These are phyloP conservation scores for Dicerorhinus sumatrensis DNA, from an alignment of 2,113 vertebrate genomes.

Conservation along the genomic window DNA sequence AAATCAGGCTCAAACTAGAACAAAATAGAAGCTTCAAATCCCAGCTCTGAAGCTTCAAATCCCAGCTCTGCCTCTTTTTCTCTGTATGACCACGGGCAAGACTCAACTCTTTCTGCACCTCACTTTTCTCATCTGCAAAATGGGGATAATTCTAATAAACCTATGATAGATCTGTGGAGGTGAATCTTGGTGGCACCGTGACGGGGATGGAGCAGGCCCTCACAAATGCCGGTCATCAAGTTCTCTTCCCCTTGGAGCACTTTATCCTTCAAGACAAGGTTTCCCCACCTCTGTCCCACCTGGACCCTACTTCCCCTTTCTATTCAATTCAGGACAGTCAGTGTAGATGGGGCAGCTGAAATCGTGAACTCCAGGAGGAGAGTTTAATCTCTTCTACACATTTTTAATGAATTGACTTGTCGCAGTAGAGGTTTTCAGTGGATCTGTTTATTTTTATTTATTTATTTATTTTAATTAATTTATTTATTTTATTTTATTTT, in stretches of 20 bases:
- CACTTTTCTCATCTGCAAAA: neutral
- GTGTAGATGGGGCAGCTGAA: neutral
- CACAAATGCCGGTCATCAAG: neutral
- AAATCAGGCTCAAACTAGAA: neutral
- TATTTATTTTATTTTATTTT: too few species aligned
- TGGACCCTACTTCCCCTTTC: too few species aligned
- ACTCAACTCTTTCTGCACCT: neutral
- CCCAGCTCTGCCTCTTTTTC: neutral
- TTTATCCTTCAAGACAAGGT: accelerated
- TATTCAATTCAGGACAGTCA: neutral
- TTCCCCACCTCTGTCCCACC: neutral
- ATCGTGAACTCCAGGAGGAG: neutral
- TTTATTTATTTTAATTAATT: too few species aligned
- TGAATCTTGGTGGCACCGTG: neutral
- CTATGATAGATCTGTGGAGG: accelerated
- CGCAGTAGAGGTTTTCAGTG: neutral
- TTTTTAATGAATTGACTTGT: neutral
- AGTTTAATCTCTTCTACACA: neutral
- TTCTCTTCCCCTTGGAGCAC: too few species aligned
- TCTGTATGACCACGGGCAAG: accelerated
- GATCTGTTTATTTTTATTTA: neutral
- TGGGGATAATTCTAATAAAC: neutral
- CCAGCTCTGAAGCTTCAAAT: neutral
- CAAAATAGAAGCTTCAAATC: neutral
- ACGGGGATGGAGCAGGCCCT: neutral